A percentile compares a stretch with the other conserved stretches of the same genome.
phyloP scores from a whole-genome alignment of 1,140 invertebrate species.

The Penaeus japonicus region DNA sequence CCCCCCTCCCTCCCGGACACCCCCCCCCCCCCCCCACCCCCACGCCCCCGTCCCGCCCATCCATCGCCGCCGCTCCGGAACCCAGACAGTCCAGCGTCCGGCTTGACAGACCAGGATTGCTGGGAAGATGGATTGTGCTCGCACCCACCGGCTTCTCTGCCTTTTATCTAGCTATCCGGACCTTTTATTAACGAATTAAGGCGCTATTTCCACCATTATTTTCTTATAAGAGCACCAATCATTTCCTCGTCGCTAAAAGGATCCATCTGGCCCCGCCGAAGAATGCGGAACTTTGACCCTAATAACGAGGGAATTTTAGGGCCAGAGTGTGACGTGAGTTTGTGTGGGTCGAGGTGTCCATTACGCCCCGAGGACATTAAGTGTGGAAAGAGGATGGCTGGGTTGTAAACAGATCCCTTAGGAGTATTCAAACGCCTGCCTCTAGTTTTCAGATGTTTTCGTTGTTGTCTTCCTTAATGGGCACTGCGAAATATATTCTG shows the following conservation, averaged over 20 bases:
- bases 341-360: slow-evolving; percentile 29
- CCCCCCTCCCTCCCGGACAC: background rate
- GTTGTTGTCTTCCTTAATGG: slow-evolving; percentile 37
- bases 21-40: background rate
- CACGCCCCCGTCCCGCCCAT: background rate
- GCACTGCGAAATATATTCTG: slow-evolving; percentile 22
- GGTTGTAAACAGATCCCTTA: slow-evolving; percentile 50
- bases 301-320: background rate
- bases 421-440: slow-evolving; percentile 45
- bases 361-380: slow-evolving; percentile 45
- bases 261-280: background rate
- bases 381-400: slow-evolving; percentile 41
- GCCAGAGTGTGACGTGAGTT: background rate
- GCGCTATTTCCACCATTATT: slow-evolving; percentile 56
- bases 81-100: slow-evolving; percentile 47
- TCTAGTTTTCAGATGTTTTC: slow-evolving; percentile 47
- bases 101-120: slow-evolving; percentile 44
- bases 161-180: slow-evolving; percentile 52
- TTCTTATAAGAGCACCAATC: slow-evolving; percentile 57
- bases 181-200: slow-evolving; percentile 57
- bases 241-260: slow-evolving; percentile 36
- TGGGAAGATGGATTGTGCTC: slow-evolving; percentile 39
- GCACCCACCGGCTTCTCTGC: slow-evolving; percentile 26
- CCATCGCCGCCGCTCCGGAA: slow-evolving; percentile 26
- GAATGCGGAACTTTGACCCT: background rate